Evolutionary conservation across 2,888 invertebrate genomes (phyloP).

Genomic region (Epirrhoe tristata): DNA sequence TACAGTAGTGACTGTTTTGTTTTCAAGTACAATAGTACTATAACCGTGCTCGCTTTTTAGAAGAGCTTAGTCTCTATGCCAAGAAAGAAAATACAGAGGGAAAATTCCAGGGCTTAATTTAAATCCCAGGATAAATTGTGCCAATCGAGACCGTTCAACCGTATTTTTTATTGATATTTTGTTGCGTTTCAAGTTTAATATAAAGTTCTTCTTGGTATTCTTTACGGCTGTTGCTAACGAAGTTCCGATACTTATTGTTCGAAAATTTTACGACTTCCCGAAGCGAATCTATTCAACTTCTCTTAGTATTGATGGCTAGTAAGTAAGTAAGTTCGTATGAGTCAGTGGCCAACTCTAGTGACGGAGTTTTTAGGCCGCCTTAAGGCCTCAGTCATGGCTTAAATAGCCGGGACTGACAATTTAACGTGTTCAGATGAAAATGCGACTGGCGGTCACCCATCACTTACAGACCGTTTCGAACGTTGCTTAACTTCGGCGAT

Average conservation of each 20-base stretch:
- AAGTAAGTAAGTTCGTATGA: not conserved
- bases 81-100: constrained; percentile 26
- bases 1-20: too few relatives aligned
- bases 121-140: constrained; percentile 28
- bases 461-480: too few relatives aligned
- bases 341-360: too few relatives aligned
- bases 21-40: not conserved
- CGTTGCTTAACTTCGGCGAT: too few relatives aligned
- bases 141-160: constrained; percentile 25
- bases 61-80: not conserved
- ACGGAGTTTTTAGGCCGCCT: too few relatives aligned
- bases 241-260: constrained; percentile 5
- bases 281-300: not conserved
- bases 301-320: not conserved
- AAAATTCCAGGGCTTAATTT: constrained; percentile 24
- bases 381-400: too few relatives aligned
- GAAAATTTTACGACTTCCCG: constrained; percentile 11
- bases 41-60: not conserved
- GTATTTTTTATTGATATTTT: constrained; percentile 29
- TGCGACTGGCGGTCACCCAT: too few relatives aligned
- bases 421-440: too few relatives aligned
- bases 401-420: too few relatives aligned
- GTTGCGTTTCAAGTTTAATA: constrained; percentile 22
- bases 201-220: constrained; percentile 12
- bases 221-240: constrained; percentile 2